phyloP scores from a whole-genome alignment of 2,888 invertebrate genomes.

The Apamea sordens region DNA sequence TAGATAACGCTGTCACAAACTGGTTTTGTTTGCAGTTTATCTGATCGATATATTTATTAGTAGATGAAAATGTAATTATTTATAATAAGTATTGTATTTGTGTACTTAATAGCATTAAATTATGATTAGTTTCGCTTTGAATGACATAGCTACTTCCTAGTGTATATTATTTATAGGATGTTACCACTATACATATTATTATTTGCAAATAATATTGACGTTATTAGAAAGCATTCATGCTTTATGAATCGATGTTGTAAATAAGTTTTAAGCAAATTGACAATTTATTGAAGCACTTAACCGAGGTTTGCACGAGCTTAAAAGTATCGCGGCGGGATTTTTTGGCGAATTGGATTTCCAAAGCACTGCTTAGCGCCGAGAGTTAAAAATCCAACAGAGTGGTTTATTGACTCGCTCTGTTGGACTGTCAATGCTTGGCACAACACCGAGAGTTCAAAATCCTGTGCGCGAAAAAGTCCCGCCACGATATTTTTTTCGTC shows the following conservation, averaged over 20 bases:
- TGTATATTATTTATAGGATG: slow-evolving; percentile 23
- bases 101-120: slow-evolving; percentile 54
- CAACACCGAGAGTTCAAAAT: not conserved
- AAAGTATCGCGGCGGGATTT: not conserved
- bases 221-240: slow-evolving; percentile 23
- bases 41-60: slow-evolving; percentile 1
- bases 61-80: slow-evolving; percentile 8
- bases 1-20: slow-evolving; percentile 8
- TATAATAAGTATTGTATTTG: slow-evolving; percentile 29
- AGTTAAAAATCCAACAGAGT: not conserved
- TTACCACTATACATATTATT: slow-evolving; percentile 41
- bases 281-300: not conserved
- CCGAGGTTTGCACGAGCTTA: not conserved
- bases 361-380: not conserved
- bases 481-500: not conserved
- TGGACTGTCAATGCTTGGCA: too few species aligned
- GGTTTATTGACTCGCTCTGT: too few species aligned
- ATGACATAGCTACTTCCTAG: slow-evolving; percentile 31
- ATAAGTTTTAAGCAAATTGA: slow-evolving; percentile 30
- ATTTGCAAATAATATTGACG: slow-evolving; percentile 21
- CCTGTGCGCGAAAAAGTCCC: not conserved
- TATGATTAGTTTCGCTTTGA: slow-evolving; percentile 24
- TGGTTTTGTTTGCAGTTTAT: slow-evolving; percentile 24
- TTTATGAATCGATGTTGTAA: slow-evolving; percentile 38
- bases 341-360: too few species aligned